Evolutionary conservation across 2,888 invertebrate genomes (phyloP), one percentile per base, ranked within the genome.

Genomic region (Eledona agricola): DNA sequence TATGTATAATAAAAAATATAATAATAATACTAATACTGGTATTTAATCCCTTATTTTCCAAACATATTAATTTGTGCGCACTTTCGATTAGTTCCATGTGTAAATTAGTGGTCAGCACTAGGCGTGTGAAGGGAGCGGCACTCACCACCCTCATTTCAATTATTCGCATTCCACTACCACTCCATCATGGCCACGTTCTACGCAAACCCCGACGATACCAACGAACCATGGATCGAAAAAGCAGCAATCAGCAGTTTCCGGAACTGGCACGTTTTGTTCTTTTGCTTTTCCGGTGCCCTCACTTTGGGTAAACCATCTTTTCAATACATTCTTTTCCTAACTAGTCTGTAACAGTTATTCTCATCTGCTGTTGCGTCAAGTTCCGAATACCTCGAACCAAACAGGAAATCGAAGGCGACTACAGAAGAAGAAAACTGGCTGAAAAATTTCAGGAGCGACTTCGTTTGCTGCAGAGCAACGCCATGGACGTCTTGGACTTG

Each of bases 341-440:
- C 40, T 1, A 35, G 47, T 25, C 16, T 13, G 45, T 43, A 34
- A 58, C 71, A 93, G 93, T 90, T 55, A 86, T 95, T 58, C 84
- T 93, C 70, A 78, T 94, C 42, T 96, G 95, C 73, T 96, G 95
- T 72, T 93, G 94, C 71, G 84, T 93, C 67, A 88, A 90, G 60
- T 91, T 94, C 75, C 87, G 96, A 20, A 90, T 96, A 61, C 96
- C 96, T 1, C 82, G 96, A 42, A 96, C 96, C 0, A 95, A 95
- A 73, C 94, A 95, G 75, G 94, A 96, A 77, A 96, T 96, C 57
- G 94, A 95, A 73, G 94, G 93, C 0, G 93, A 96, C 76, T 93
- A 90, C 75, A 87, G 90, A 65, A 81, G 95, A 10, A 87, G 90
- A 66, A 88, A 86, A 74, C 85, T 95, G 32, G 88, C 93, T 0